Evolutionary conservation across 1,140 invertebrate genomes (phyloP).

Genomic region (Drosophila kurseongensis): DNA sequence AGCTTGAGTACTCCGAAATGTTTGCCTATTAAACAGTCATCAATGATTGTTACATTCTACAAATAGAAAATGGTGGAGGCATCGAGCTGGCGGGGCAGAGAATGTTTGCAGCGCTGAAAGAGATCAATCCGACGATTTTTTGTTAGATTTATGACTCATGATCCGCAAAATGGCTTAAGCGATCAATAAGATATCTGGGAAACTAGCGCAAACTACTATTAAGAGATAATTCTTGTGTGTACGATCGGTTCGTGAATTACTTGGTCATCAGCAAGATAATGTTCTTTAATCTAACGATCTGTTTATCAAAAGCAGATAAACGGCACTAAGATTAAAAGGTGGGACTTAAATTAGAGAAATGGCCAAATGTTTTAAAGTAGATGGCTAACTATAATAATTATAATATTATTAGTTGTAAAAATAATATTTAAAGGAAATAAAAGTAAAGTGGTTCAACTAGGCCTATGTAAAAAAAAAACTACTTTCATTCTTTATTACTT

Average conservation of each 20-base stretch:
- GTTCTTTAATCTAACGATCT: slow-evolving; percentile 15
- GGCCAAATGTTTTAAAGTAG: too few species aligned
- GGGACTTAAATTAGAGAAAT: neutral
- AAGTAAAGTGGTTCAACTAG: too few species aligned
- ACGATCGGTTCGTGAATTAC: slow-evolving; percentile 22
- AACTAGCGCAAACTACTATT: slow-evolving; percentile 16
- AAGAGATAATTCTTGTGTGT: slow-evolving; percentile 23
- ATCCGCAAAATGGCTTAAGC: neutral
- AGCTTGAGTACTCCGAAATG: slow-evolving; percentile 50
- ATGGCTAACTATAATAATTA: neutral
- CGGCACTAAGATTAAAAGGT: neutral
- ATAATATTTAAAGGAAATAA: too few species aligned
- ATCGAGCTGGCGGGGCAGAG: slow-evolving; percentile 8
- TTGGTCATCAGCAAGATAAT: slow-evolving; percentile 1
- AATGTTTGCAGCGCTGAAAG: slow-evolving; percentile 18
- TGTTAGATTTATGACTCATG: slow-evolving; percentile 35
- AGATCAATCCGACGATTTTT: slow-evolving; percentile 33
- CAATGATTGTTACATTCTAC: slow-evolving; percentile 67
- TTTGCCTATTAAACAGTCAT: slow-evolving; percentile 65
- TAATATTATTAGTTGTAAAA: neutral
- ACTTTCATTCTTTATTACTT: too few species aligned
- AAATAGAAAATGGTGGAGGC: slow-evolving; percentile 47
- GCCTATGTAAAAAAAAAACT: too few species aligned
- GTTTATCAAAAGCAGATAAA: neutral
- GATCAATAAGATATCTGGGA: slow-evolving; percentile 11